Base-by-base conservation (phyloP, 1,140 invertebrate genomes). In the Bombyx mandarina region DNA sequence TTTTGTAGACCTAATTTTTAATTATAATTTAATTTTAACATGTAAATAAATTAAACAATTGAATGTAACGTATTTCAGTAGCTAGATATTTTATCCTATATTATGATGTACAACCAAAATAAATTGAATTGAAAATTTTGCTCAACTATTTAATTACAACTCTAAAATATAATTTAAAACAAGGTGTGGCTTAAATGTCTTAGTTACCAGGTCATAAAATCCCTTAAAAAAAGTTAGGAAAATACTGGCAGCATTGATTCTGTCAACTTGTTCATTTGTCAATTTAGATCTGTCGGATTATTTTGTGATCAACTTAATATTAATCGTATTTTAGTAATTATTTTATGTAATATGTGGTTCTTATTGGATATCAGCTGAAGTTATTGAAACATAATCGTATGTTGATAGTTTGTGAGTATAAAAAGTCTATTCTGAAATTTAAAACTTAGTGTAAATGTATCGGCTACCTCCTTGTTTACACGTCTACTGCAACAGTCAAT, bases 401-500 rank as follows among this genome's bases (percentile, higher is more conserved):
- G 48, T 42, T 52, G 62, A 66, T 58, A 69, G 56, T 62, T 68
- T 79, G 81, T 84, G 61, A 82, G 81, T 82, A 69, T 59, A 48
- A 7, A 56, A 59, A 10, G n/a, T 47, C 44, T 54, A 57, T 51
- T 49, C 53, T 44, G 26, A 35, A 35, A 35, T 35, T 35, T 35
- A 35, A 35, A 35, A 35, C 26, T 35, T 35, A 35, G 26, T 35
- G 26, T 35, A 35, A 35, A 35, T 35, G 45, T 63, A 62, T 67
- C 42, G 43, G 57, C 57, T 62, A 45, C 48, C 61, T 52, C 60
- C 70, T 83, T 84, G 83, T 86, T 84, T 84, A 86, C 81, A 86
- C 82, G 82, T 86, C 75, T 79, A 71, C 63, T 73, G 63, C 64
- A 67, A 70, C 65, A 66, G 61, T 73, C 62, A 64, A 59, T 57